These are phyloP conservation scores for Theretra japonica DNA, from an alignment of 2,888 invertebrate genomes.

Conservation along the genomic window DNA sequence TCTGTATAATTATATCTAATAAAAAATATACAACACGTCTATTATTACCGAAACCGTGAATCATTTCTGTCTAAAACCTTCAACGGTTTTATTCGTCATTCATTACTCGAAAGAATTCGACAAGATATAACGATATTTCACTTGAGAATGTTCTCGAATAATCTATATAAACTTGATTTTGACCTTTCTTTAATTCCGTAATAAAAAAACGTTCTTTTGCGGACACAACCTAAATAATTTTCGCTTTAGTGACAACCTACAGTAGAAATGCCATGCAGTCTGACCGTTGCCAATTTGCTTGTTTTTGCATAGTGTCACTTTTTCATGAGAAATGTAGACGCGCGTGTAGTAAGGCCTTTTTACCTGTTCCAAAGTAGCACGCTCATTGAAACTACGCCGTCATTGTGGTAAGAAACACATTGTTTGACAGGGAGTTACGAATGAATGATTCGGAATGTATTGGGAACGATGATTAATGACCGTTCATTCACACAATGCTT, in stretches of 20 bases:
- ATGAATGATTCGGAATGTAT: conserved; percentile 9
- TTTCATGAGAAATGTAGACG: background rate
- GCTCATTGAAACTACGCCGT: background rate
- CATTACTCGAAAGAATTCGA: background rate
- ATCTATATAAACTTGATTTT: background rate
- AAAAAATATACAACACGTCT: conserved; percentile 34
- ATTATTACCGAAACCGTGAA: conserved; percentile 55
- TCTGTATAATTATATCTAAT: conserved; percentile 39
- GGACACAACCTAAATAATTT: background rate
- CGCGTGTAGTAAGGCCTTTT: conserved; percentile 17
- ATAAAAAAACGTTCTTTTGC: background rate
- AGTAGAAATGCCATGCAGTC: background rate
- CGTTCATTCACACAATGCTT: conserved; percentile 22
- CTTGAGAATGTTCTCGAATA: background rate
- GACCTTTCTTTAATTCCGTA: background rate
- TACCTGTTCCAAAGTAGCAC: conserved; percentile 22
- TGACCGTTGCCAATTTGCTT: background rate
- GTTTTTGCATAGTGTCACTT: background rate
- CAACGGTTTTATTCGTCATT: conserved; percentile 8
- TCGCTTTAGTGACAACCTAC: background rate
- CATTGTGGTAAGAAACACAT: conserved; percentile 15
- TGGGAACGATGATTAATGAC: conserved; percentile 16
- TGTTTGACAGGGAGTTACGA: background rate
- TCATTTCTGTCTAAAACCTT: conserved; percentile 38
- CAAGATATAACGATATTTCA: background rate